Evolutionary conservation across 2,888 invertebrate genomes (phyloP), one percentile per base, ranked within the genome.

Genomic region (Pomacea canaliculata): DNA sequence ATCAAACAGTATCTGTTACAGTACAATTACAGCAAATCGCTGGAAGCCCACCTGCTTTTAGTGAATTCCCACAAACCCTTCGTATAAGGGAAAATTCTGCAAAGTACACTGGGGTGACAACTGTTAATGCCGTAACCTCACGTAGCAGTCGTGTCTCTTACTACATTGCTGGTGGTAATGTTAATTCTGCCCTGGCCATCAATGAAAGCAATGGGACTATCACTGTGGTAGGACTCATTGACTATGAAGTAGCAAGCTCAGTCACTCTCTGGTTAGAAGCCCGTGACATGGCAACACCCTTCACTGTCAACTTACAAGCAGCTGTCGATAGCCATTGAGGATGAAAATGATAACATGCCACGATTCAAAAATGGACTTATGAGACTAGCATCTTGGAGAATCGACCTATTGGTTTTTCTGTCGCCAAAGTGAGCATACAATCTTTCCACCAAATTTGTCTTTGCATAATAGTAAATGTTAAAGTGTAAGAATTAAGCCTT

Each of bases 311-410:
- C 81, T 12, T 87, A 79, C 80, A 78, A 80, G 12, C 77, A 83
- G 56, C 80, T 98, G 23, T 93, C 94, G 81, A 95, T 98, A n/a
- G 96, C 95, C 90, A 95, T 98, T 0, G 95, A 95, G 0, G 98
- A 98, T 90, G 94, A 95, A 9, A 98, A 98, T 90, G 98, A 98
- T 89, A 97, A 98, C 90, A 92, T 95, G 0, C 98, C 98, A 0
- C 91, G 95, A 0, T 96, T 90, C 76, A 95, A 95, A 84, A 94
- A 93, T 76, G 91, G 93, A 0, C 92, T 96, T 98, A 97, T 90
- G 96, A 96, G 86, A 95, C 96, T 0, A 94, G 95, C 7, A 94
- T 98, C 8, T 89, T 94, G 73, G 98, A 98, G 72, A 82, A 86
- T 73, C 76, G 78, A 46, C 46, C 10, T 1, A 71, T 80, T 46